Conservation (phyloP, 2,113 vertebrate species). For the Crotalus viridis region DNA sequence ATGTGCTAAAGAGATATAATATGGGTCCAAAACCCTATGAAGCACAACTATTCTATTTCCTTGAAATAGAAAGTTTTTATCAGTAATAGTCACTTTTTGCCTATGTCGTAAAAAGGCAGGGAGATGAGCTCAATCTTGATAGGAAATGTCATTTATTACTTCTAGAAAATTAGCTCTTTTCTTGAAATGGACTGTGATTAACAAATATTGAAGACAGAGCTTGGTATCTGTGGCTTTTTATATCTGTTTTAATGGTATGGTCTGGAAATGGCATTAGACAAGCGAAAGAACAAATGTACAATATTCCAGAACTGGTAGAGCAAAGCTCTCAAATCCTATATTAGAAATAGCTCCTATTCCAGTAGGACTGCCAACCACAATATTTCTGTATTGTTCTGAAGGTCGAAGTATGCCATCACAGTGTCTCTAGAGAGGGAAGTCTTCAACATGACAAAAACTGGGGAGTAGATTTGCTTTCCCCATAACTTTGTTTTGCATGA, state of each 20-base stretch:
- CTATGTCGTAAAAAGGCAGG: background rate
- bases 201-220: background rate
- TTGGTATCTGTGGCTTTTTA: background rate
- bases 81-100: background rate
- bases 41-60: background rate
- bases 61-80: background rate
- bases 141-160: background rate
- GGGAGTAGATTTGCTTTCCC: background rate
- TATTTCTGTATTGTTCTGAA: background rate
- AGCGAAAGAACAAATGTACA: background rate
- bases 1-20: background rate
- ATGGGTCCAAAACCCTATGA: background rate
- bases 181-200: background rate
- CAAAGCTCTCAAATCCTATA: background rate
- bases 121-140: background rate
- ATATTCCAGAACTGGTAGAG: background rate
- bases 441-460: background rate
- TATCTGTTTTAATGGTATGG: background rate
- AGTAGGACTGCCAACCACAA: background rate
- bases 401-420: background rate
- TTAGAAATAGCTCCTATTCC: background rate
- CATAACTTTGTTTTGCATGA: background rate
- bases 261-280: background rate
- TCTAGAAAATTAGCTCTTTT: background rate
- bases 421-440: background rate